These are phyloP conservation scores for Anodontia alba DNA, from an alignment of 2,888 invertebrate species.

Conservation along the genomic window DNA sequence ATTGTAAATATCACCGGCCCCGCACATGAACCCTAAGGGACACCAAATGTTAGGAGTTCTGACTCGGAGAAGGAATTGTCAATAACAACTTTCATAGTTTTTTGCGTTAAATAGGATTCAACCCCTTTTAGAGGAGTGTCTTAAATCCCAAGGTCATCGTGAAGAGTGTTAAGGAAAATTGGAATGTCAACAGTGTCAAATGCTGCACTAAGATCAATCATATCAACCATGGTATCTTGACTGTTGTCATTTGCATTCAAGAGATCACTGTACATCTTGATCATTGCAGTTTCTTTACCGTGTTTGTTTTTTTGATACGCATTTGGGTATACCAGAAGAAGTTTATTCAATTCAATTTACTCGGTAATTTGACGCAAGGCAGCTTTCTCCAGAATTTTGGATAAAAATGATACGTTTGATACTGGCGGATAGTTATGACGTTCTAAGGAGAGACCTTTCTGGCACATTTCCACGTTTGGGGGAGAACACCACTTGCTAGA, in stretches of 20 bases:
- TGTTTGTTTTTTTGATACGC: slow-evolving; percentile 42
- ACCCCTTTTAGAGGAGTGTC: slow-evolving; percentile 34
- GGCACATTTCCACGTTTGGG: slow-evolving; percentile 39
- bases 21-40: slow-evolving; percentile 45
- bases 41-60: slow-evolving; percentile 38
- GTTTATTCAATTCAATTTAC: slow-evolving; percentile 30
- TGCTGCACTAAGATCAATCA: slow-evolving; percentile 36
- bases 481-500: slow-evolving; percentile 33
- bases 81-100: slow-evolving; percentile 31
- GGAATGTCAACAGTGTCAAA: slow-evolving; percentile 43
- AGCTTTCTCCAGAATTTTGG: slow-evolving; percentile 43
- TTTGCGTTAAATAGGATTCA: slow-evolving; percentile 38
- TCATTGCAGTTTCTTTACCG: slow-evolving; percentile 43
- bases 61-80: slow-evolving; percentile 21
- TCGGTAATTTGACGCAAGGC: slow-evolving; percentile 31
- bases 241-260: slow-evolving; percentile 21
- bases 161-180: slow-evolving; percentile 17
- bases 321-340: slow-evolving; percentile 45
- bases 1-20: slow-evolving; percentile 41
- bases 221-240: slow-evolving; percentile 34
- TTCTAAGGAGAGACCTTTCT: slow-evolving; percentile 38
- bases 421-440: slow-evolving; percentile 44
- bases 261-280: slow-evolving; percentile 43
- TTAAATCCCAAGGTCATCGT: slow-evolving; percentile 31
- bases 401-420: slow-evolving; percentile 39